phyloP scores from a whole-genome alignment of 2,797 vertebrate species.

The Paguma larvata region DNA sequence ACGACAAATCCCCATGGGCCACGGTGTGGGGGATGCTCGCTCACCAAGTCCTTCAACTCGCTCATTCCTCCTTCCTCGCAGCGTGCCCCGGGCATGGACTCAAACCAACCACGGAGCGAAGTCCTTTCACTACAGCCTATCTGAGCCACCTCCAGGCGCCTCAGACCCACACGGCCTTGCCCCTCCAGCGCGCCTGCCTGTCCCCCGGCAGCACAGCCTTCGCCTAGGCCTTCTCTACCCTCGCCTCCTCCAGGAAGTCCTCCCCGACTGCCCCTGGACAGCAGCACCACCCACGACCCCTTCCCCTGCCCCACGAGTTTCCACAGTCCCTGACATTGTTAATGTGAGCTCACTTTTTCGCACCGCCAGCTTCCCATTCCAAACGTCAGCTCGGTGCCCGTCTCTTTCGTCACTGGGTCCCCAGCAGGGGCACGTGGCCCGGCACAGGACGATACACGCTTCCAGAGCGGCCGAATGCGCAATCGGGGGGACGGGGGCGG shows the following conservation, averaged over 20 bases:
- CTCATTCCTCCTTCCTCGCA: not conserved
- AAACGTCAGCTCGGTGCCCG: not conserved
- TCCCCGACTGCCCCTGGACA: not conserved
- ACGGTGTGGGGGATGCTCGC: accelerated
- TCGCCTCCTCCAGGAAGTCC: not conserved
- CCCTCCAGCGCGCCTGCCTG: accelerated
- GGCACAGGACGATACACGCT: not conserved
- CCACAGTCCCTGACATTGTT: not conserved
- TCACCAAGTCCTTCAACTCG: not conserved
- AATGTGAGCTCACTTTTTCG: not conserved
- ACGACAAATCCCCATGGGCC: not conserved
- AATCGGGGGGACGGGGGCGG: too few relatives aligned
- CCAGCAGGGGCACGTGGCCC: not conserved
- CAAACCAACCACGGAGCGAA: not conserved
- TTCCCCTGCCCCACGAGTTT: not conserved
- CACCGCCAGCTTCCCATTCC: not conserved
- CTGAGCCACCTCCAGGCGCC: accelerated
- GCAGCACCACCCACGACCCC: accelerated
- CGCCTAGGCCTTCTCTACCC: not conserved
- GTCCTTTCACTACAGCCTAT: not conserved
- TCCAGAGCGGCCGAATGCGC: not conserved
- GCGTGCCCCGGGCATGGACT: not conserved
- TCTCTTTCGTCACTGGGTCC: not conserved
- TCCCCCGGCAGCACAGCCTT: not conserved
- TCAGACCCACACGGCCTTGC: not conserved